Percentiles rank a stretch among this genome's conserved stretches.
Conservation (phyloP, 1,140 invertebrate species). For the Hycleus cichorii region DNA sequence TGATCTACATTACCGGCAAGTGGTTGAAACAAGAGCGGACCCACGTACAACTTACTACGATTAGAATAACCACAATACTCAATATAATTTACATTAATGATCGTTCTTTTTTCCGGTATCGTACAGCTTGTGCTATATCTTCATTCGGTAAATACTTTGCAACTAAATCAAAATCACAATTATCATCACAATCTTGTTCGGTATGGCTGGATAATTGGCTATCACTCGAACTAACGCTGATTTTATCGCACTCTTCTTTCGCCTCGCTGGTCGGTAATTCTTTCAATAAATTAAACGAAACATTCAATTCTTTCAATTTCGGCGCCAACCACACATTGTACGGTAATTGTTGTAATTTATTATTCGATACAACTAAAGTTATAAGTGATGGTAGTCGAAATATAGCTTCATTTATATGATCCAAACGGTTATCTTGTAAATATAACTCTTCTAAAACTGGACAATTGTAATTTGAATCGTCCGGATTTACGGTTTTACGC, state of each 20-base stretch:
- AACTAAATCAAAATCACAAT: conserved; percentile 30
- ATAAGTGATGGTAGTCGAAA: conserved; percentile 74
- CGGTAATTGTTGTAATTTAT: conserved; percentile 82
- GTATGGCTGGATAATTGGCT: conserved; percentile 38
- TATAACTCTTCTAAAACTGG: conserved; percentile 84
- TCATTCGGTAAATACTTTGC: conserved; percentile 25
- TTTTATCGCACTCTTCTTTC: conserved; percentile 37
- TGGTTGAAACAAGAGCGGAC: no score
- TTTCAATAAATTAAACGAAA: conserved; percentile 81
- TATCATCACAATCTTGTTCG: conserved; percentile 32
- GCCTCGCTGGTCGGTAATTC: conserved; percentile 59
- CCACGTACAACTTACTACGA: background rate
- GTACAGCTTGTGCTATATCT: conserved; percentile 27
- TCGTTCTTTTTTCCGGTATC: conserved; percentile 37
- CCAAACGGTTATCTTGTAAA: conserved; percentile 80
- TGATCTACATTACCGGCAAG: no score
- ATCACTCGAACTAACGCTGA: conserved; percentile 40
- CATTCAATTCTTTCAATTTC: conserved; percentile 82
- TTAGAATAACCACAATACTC: conserved; percentile 6
- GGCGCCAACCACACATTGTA: conserved; percentile 85
- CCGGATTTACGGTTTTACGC: conserved; percentile 21
- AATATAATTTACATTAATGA: conserved; percentile 31
- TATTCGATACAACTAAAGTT: conserved; percentile 87
- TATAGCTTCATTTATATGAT: conserved; percentile 68
- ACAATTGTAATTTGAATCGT: conserved; percentile 52